Percentiles rank a stretch among this genome's conserved stretches.
These are phyloP conservation scores for Sclerurus mexicanus DNA, from an alignment of 2,113 vertebrate species.

Conservation along the genomic window DNA sequence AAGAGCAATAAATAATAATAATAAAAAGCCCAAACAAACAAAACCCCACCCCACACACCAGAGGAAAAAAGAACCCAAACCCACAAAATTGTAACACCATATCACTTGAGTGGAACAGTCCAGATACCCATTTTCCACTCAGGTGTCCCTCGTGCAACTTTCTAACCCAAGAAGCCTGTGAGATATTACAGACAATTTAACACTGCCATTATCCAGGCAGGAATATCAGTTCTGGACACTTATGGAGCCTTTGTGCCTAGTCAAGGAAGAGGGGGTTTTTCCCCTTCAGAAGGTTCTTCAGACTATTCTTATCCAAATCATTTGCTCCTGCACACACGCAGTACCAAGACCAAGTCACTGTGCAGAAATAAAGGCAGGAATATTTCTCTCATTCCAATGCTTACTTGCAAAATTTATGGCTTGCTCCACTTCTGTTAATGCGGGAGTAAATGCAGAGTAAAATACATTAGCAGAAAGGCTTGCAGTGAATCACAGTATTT, in stretches of 20 bases:
- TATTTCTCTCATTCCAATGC: background rate
- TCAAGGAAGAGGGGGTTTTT: background rate
- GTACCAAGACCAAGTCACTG: background rate
- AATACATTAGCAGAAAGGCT: background rate
- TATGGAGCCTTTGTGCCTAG: background rate
- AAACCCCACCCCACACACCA: background rate
- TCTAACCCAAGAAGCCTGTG: background rate
- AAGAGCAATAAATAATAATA: background rate
- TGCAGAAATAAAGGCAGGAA: background rate
- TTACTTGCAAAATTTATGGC: background rate
- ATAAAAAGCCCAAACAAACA: background rate
- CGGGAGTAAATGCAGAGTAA: background rate
- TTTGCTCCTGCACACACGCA: background rate
- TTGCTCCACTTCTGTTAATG: background rate
- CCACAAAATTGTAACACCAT: background rate
- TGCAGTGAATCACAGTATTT: constrained; percentile 4
- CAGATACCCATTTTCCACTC: background rate
- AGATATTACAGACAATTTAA: background rate
- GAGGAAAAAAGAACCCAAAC: background rate
- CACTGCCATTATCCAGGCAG: background rate
- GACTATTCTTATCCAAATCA: background rate
- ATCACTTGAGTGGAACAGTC: background rate
- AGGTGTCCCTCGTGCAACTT: background rate
- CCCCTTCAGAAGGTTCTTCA: background rate
- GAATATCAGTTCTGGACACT: background rate